A percentile compares a stretch with the other conserved stretches of the same genome.
phyloP scores from a whole-genome alignment of 1,140 invertebrate genomes.

The Calliphora vicina region DNA sequence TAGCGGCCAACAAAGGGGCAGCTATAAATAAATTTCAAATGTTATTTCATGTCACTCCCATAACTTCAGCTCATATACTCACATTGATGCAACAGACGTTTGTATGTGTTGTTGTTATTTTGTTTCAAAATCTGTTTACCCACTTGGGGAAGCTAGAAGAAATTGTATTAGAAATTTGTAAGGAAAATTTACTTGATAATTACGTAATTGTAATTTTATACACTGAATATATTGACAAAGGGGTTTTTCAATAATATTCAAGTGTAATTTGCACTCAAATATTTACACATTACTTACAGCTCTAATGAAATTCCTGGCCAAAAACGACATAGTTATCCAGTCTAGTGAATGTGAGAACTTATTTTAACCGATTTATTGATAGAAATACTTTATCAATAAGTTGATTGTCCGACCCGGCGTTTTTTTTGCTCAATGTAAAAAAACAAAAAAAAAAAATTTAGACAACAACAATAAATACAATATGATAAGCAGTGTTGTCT shows the following conservation, averaged over 20 bases:
- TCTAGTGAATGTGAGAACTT: neutral
- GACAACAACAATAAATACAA: neutral
- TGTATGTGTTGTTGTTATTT: slow-evolving; percentile 40
- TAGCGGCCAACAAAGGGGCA: slow-evolving; percentile 61
- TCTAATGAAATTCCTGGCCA: slow-evolving; percentile 52
- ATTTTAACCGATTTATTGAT: slow-evolving; percentile 8
- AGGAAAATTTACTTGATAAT: slow-evolving; percentile 27
- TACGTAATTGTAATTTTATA: neutral
- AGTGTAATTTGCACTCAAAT: neutral
- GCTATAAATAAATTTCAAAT: slow-evolving; percentile 40
- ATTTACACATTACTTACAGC: slow-evolving; percentile 47
- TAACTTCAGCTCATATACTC: slow-evolving; percentile 39
- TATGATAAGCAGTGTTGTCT: too few species aligned
- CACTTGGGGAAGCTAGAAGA: slow-evolving; percentile 45
- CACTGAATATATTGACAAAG: neutral
- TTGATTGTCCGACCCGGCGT: neutral
- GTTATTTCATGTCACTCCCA: too few species aligned
- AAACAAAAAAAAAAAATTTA: neutral
- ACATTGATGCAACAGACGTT: slow-evolving; percentile 56
- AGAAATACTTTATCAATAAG: neutral
- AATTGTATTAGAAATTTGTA: slow-evolving; percentile 48
- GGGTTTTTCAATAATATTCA: neutral
- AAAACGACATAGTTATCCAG: slow-evolving; percentile 49
- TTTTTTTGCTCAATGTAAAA: neutral
- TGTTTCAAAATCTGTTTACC: slow-evolving; percentile 44